phyloP scores from a whole-genome alignment of 2,113 vertebrate species.

The human (Homo sapiens) region GRCh38 chr4:138232001-138232500 shows the following conservation, averaged over 20 bases:
- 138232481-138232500: background rate
- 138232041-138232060: background rate
- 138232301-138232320: slow-evolving; percentile 93
- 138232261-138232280: slow-evolving; percentile 95
- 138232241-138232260: background rate
- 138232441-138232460: background rate
- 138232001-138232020: background rate
- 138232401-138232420: slow-evolving; percentile 40
- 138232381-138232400: slow-evolving; percentile 82
- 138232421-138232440: background rate
- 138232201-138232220: background rate
- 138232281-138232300: slow-evolving; percentile 93
- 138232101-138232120: background rate
- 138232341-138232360: slow-evolving; percentile 96
- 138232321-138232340: slow-evolving; percentile 96
- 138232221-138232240: background rate
- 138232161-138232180: background rate
- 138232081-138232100: background rate
- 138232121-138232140: background rate
- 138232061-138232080: background rate
- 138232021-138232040: background rate
- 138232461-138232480: background rate
- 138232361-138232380: slow-evolving; percentile 94
- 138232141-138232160: background rate
- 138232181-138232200: background rate